Evolutionary conservation across 2,113 vertebrate genomes (phyloP).

Genomic region (Butorides virescens): DNA sequence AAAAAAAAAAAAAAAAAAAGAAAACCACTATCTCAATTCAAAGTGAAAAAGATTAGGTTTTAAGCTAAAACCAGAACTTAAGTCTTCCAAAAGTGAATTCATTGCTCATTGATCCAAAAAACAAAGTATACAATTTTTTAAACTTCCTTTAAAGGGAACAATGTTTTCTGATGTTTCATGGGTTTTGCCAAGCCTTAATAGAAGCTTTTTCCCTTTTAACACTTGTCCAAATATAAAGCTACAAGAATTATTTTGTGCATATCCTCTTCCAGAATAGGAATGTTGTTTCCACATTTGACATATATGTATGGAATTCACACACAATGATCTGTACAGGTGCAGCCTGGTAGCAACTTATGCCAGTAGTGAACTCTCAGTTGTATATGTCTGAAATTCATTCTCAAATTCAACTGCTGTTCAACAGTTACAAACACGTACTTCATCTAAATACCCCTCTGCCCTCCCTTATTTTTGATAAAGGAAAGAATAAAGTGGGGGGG

Average conservation of each 20-base stretch:
- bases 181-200: neutral
- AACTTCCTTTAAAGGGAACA: neutral
- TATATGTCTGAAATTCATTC: neutral
- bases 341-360: neutral
- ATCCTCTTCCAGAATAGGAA: neutral
- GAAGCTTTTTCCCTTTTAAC: neutral
- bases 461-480: neutral
- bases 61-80: neutral
- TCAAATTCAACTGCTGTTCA: neutral
- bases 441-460: neutral
- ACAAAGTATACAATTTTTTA: neutral
- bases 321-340: neutral
- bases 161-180: neutral
- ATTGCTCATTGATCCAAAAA: neutral
- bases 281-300: accelerated
- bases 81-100: neutral
- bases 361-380: neutral
- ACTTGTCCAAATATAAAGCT: neutral
- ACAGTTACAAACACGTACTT: neutral
- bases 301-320: neutral
- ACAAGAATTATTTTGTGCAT: neutral
- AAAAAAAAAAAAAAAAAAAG: too few species aligned
- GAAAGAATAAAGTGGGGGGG: neutral
- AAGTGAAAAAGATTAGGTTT: neutral
- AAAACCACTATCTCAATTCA: neutral